Evolutionary conservation across 2,113 vertebrate species (phyloP), one percentile per base, ranked within the genome.

Genomic region (Dinomys branickii): DNA sequence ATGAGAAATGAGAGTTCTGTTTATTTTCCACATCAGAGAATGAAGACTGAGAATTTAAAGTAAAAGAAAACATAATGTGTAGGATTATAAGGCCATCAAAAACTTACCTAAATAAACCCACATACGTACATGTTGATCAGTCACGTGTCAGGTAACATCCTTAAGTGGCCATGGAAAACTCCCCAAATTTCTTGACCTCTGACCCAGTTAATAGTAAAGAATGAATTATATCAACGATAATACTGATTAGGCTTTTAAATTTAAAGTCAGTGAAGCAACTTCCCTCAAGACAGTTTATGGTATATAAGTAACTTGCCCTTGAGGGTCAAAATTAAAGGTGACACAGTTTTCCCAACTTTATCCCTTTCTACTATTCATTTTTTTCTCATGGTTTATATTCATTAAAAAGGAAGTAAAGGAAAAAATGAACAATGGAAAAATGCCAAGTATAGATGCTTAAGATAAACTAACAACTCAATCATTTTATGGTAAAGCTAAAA

Each of bases 21-120:
- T 44, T 91, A 65, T 80, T 41, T 56, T 47, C 52, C 56, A 90
- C 22, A 50, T 54, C 41, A 81, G 14, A 95, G 17, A 94, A 82
- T 91, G 26, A n/a, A 35, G 8, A 61, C 6, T 85, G 7, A 33
- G 78, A 92, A 92, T 78, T n/a, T 94, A 83, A 54, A 86, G 26
- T 71, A 78, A 91, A 85, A 80, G 28, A 85, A 96, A 82, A 81
- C 16, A n/a, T 4, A 89, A 20, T 75, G 47, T 71, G 41, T 38
- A 87, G 84, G 94, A 94, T 85, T 63, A 92, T 67, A 94, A 92
- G n/a, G 16, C 41, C 61, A 26, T 93, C 87, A 75, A 89, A 63
- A 22, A 81, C 41, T 90, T 85, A 84, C 30, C n/a, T 89, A 91
- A 94, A 87, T 11, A 95, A 77, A 47, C 12, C 52, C 71, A 67